These are phyloP conservation scores for Mormyrops boulengeri DNA, from an alignment of 2,797 vertebrate genomes.

Conservation along the genomic window DNA sequence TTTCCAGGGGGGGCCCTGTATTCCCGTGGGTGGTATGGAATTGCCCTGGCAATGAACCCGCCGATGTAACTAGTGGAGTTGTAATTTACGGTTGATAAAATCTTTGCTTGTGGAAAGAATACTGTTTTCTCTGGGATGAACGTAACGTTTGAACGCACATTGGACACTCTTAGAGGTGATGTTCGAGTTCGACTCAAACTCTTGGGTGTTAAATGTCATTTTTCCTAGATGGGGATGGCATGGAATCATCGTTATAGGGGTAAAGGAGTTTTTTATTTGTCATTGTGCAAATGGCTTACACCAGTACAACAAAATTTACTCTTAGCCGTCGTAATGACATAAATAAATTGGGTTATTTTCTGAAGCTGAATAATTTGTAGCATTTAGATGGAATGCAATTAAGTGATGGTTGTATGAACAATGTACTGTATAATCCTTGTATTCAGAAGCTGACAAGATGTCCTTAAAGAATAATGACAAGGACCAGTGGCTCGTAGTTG, in stretches of 20 bases:
- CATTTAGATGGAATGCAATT: neutral
- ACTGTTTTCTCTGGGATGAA: constrained; percentile 1
- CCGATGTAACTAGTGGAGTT: neutral
- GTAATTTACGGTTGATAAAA: neutral
- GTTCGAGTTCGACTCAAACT: constrained; percentile 37
- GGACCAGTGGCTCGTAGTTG: neutral
- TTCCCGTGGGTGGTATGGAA: neutral
- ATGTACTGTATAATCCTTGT: neutral
- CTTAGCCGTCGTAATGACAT: neutral
- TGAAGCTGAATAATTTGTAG: neutral
- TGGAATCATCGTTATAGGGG: neutral
- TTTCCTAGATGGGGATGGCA: constrained; percentile 30
- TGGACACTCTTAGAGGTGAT: constrained; percentile 34
- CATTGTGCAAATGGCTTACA: neutral
- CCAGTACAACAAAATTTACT: neutral
- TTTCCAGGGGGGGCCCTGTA: neutral
- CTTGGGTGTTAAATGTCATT: constrained; percentile 36
- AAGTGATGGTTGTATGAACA: neutral
- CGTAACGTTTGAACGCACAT: constrained; percentile 30
- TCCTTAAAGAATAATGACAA: neutral
- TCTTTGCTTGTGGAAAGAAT: neutral
- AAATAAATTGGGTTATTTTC: neutral
- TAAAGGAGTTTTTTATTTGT: neutral
- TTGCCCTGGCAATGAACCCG: neutral
- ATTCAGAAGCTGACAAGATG: neutral